A percentile compares a stretch with the other conserved stretches of the same genome.
Conservation (phyloP, 2,888 invertebrate genomes). For the Glyphotaelius pellucidus region DNA sequence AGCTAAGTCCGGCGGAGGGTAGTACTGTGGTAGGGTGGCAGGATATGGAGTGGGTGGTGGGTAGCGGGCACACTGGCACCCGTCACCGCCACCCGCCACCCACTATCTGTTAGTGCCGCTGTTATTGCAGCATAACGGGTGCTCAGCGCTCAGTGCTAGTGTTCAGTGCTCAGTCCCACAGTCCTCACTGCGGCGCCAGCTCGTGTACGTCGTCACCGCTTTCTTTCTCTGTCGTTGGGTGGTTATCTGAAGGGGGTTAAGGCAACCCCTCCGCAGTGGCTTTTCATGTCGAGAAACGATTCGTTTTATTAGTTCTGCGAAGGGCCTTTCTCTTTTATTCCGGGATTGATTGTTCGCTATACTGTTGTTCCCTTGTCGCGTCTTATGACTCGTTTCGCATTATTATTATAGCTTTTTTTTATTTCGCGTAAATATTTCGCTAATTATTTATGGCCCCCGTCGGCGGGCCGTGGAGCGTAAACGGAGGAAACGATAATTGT, state of each 20-base stretch:
- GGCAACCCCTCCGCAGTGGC: slow-evolving; percentile 19
- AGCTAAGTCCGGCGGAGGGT: neutral
- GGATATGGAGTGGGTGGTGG: neutral
- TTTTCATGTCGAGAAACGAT: slow-evolving; percentile 41
- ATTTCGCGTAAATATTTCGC: slow-evolving; percentile 59
- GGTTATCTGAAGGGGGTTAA: slow-evolving; percentile 7
- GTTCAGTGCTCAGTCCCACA: neutral
- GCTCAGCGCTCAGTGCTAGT: neutral
- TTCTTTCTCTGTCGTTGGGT: slow-evolving; percentile 31
- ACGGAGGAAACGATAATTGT: slow-evolving; percentile 64
- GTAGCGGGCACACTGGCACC: neutral
- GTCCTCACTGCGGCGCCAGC: slow-evolving; percentile 49
- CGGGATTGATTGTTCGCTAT: slow-evolving; percentile 41
- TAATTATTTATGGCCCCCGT: slow-evolving; percentile 61
- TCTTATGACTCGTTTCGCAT: slow-evolving; percentile 42
- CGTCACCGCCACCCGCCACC: neutral
- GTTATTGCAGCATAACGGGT: slow-evolving; percentile 61
- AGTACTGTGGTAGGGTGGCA: neutral
- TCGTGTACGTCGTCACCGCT: slow-evolving; percentile 47
- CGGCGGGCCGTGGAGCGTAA: slow-evolving; percentile 57
- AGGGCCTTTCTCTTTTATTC: slow-evolving; percentile 35
- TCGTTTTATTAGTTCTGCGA: slow-evolving; percentile 46
- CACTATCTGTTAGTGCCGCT: slow-evolving; percentile 50
- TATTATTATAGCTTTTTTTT: slow-evolving; percentile 48
- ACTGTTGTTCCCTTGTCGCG: slow-evolving; percentile 41